Percentiles rank a stretch among this genome's conserved stretches.
Conservation (phyloP, 2,797 vertebrate species). For the Leptatherina wallacei region DNA sequence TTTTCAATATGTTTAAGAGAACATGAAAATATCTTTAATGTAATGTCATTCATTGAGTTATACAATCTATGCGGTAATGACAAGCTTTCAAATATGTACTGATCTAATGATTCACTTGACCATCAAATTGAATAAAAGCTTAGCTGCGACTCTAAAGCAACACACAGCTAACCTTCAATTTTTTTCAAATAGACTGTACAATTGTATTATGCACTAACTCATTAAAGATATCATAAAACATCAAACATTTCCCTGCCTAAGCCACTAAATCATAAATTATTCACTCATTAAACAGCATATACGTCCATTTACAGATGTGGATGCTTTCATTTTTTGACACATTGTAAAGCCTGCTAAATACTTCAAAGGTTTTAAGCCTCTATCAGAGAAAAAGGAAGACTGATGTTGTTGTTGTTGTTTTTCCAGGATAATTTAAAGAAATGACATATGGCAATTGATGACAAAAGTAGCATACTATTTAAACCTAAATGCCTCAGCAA, state of each 20-base stretch:
- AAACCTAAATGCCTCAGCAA: neutral
- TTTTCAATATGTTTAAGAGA: neutral
- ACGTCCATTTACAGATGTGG: slow-evolving; percentile 25
- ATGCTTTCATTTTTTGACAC: slow-evolving; percentile 40
- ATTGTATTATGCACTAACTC: neutral
- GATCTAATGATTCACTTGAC: slow-evolving; percentile 58
- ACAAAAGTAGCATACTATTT: neutral
- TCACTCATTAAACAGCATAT: slow-evolving; percentile 50
- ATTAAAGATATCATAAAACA: slow-evolving; percentile 7
- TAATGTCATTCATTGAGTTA: neutral
- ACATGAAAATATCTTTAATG: neutral
- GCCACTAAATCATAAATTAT: slow-evolving; percentile 43
- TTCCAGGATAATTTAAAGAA: neutral
- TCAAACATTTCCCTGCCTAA: slow-evolving; percentile 28
- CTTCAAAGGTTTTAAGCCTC: too few species aligned
- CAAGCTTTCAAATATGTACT: slow-evolving; percentile 7
- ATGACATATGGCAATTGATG: neutral
- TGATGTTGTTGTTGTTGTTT: too few species aligned
- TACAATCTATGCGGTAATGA: too few species aligned
- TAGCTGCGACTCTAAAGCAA: slow-evolving; percentile 31
- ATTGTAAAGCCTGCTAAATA: slow-evolving; percentile 16
- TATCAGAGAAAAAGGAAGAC: neutral
- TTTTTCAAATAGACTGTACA: too few species aligned
- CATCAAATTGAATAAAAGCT: slow-evolving; percentile 38
- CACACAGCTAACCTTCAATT: too few species aligned